Evolutionary conservation across 2,888 invertebrate species (phyloP).

Genomic region (Graphium colonna): DNA sequence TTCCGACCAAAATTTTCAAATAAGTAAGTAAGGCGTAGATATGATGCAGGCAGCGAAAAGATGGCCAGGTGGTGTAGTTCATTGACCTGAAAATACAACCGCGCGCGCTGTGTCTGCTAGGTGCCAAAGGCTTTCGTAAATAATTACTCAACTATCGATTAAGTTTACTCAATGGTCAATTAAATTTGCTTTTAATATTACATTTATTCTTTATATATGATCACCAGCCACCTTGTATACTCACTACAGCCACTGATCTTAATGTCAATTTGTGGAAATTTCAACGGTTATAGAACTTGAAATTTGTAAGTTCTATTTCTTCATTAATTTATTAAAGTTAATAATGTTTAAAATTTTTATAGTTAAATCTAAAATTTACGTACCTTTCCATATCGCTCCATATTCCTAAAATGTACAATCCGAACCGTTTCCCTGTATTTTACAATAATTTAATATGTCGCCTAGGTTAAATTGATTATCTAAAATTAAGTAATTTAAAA

Average conservation of each 20-base stretch:
- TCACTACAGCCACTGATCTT: constrained; percentile 60
- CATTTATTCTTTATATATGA: too few species aligned
- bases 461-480: constrained; percentile 40
- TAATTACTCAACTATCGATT: too few species aligned
- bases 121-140: too few species aligned
- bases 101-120: too few species aligned
- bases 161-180: too few species aligned
- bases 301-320: constrained; percentile 52
- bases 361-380: constrained; percentile 22
- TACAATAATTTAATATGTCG: constrained; percentile 63
- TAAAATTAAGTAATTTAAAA: constrained; percentile 31
- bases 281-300: constrained; percentile 66
- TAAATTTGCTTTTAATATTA: too few species aligned
- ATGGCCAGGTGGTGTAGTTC: too few species aligned
- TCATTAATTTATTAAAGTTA: constrained; percentile 29
- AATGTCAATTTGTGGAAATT: constrained; percentile 66
- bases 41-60: too few species aligned
- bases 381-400: constrained; percentile 48
- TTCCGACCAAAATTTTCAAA: too few species aligned
- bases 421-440: constrained; percentile 57
- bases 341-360: constrained; percentile 13
- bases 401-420: constrained; percentile 44
- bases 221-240: too few species aligned
- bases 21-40: too few species aligned
- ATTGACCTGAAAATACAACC: too few species aligned